These are phyloP conservation scores for Cotesia congregata DNA, from an alignment of 2,888 invertebrate genomes.

Conservation along the genomic window DNA sequence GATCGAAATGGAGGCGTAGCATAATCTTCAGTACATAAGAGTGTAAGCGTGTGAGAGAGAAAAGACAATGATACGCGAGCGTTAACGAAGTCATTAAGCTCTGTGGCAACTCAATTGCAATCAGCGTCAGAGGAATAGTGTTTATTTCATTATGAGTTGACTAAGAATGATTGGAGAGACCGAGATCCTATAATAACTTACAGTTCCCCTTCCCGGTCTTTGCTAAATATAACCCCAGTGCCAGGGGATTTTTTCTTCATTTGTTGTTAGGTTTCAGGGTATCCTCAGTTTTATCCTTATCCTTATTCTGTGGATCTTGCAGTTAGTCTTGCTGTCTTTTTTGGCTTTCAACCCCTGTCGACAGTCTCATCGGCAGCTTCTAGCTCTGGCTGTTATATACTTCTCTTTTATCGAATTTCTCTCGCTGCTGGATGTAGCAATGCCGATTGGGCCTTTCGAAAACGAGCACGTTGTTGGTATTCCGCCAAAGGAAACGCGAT, in stretches of 20 bases:
- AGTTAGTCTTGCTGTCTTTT: slow-evolving; percentile 2
- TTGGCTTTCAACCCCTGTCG: slow-evolving; percentile 27
- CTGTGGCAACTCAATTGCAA: slow-evolving; percentile 51
- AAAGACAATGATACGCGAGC: slow-evolving; percentile 39
- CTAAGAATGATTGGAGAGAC: slow-evolving; percentile 52
- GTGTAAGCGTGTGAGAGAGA: slow-evolving; percentile 33
- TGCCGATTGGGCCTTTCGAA: slow-evolving; percentile 29
- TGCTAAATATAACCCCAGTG: not conserved
- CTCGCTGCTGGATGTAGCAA: slow-evolving; percentile 48
- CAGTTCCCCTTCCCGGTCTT: slow-evolving; percentile 38
- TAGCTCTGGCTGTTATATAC: slow-evolving; percentile 5
- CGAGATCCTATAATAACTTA: slow-evolving; percentile 30
- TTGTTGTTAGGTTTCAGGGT: slow-evolving; percentile 2
- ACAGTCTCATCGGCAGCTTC: slow-evolving; percentile 11
- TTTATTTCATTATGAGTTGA: slow-evolving; percentile 53
- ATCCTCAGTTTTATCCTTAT: slow-evolving; percentile 3
- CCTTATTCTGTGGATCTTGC: not conserved
- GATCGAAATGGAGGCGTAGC: not conserved
- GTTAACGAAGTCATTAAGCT: slow-evolving; percentile 53
- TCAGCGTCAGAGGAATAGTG: slow-evolving; percentile 49
- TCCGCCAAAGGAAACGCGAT: slow-evolving; percentile 58
- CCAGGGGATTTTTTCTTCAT: slow-evolving; percentile 13
- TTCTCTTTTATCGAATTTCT: slow-evolving; percentile 54
- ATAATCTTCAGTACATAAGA: not conserved
- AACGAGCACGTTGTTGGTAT: slow-evolving; percentile 54